Evolutionary conservation across 1,140 invertebrate genomes (phyloP), one percentile per base, ranked within the genome.

Genomic region (Penaeus chinensis): DNA sequence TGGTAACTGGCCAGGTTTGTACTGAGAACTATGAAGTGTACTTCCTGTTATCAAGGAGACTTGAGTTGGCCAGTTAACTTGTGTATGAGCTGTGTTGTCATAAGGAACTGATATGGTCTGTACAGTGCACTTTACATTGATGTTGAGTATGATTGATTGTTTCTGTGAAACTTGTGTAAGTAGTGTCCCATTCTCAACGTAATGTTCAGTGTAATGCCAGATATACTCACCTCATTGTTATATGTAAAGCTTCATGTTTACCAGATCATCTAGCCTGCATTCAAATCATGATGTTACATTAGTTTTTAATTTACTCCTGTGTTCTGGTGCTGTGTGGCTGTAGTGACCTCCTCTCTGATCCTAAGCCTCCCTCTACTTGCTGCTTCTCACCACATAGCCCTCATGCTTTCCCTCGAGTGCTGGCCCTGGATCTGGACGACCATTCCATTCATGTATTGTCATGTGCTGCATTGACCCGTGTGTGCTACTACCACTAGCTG

Each of bases 121-220:
- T 86, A 86, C 84, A 86, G 66, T 82, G 80, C 86, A 83, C 80
- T 81, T 77, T 71, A 82, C 86, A 81, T 81, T 63, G 47, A 81
- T 82, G 86, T 87, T 87, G 86, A 87, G 78, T 82, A 87, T 82
- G 79, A 74, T 63, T 81, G 80, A 82, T 87, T 78, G 86, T 87
- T 87, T 87, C 86, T 87, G 86, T 87, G 86, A 87, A 87, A 87
- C 86, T 87, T 77, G 80, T 87, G 86, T 77, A 87, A 82, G 86
- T 87, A 87, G 86, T 87, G 86, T 82, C 69, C 86, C 78, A 81
- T 83, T 82, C 86, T 82, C 80, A 87, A 82, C 60, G 76, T 87
- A 76, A 87, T 87, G 86, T 87, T 87, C 71, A 82, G 86, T 87
- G 86, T 87, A 82, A 82, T 87, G 86, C 80, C 71, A 82, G 74